Evolutionary conservation across 2,888 invertebrate species (phyloP), one percentile per base, ranked within the genome.

Genomic region (Lithophane leautieri): DNA sequence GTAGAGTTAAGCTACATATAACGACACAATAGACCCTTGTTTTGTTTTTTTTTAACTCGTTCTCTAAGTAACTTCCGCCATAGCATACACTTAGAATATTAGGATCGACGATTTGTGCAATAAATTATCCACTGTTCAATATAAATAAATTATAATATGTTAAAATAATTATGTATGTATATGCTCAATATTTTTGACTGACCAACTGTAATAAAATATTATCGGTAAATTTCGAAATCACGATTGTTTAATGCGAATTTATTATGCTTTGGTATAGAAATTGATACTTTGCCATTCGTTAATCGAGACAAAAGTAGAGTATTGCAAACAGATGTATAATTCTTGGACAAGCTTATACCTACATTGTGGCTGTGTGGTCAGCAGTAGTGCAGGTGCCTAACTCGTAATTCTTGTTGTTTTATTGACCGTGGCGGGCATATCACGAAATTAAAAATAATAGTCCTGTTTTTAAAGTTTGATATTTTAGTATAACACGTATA

Each of bases 101-200:
- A 95, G 94, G 89, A 91, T 92, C 90, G 91, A 94, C 91, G 90
- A 93, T 92, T 92, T 93, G 95, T 96, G 96, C 96, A 96, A 95
- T 95, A 95, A 92, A 92, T 92, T 93, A 93, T 92, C 92, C 92
- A 92, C 92, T 90, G 91, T 93, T 94, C 92, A 90, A 88, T 92
- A 91, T 92, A 91, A 90, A 89, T 91, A 90, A 92, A 92, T 93
- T 91, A 91, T 89, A 91, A 91, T 89, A 83, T 82, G 85, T 87
- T 90, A 89, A 90, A 89, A 88, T 92, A 88, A 86, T 88, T 88
- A 89, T 92, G 79, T 91, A 87, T 90, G 86, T 90, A 92, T 92
- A 92, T 95, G 96, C 96, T 96, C 96, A 96, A 96, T 94, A 93
- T 94, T 95, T 95, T 95, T 94, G 95, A 96, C 96, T 95, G 96